A percentile compares a stretch with the other conserved stretches of the same genome.
Conservation (phyloP, 2,888 invertebrate genomes). For the Drosophila nr. perissopoda region DNA sequence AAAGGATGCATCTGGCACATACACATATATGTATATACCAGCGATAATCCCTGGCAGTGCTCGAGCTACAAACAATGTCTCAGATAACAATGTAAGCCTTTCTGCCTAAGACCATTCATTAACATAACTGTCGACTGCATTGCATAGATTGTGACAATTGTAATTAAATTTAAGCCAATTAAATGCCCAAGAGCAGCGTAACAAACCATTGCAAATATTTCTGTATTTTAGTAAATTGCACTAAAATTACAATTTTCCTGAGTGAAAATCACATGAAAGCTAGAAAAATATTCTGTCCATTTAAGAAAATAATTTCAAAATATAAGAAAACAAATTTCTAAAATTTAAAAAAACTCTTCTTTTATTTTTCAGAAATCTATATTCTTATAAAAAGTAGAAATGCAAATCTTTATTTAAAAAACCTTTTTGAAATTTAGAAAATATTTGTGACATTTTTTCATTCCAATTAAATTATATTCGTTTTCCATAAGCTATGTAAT, state of each 20-base stretch:
- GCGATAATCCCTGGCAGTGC: background rate
- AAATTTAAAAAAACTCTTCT: background rate
- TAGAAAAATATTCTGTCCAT: background rate
- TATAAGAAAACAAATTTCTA: background rate
- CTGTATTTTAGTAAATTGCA: too few species aligned
- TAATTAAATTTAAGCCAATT: constrained; percentile 3
- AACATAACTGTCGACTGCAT: background rate
- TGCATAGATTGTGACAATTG: constrained; percentile 1
- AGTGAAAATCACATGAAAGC: too few species aligned
- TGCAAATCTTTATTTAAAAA: too few species aligned
- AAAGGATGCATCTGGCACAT: background rate
- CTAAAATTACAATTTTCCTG: too few species aligned
- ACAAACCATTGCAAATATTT: background rate
- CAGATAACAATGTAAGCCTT: background rate
- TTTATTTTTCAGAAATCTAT: too few species aligned
- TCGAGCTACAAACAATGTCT: background rate
- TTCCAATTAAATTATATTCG: too few species aligned
- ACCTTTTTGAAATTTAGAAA: too few species aligned
- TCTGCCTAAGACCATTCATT: background rate
- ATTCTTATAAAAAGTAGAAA: too few species aligned
- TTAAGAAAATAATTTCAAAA: background rate
- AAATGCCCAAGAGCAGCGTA: background rate
- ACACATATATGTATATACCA: background rate
- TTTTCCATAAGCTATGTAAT: too few species aligned
- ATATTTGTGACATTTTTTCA: too few species aligned